Percentiles rank a stretch among this genome's conserved stretches.
Evolutionary conservation across 2,888 invertebrate genomes (phyloP).

Genomic region (Hipparchia sbordonii): DNA sequence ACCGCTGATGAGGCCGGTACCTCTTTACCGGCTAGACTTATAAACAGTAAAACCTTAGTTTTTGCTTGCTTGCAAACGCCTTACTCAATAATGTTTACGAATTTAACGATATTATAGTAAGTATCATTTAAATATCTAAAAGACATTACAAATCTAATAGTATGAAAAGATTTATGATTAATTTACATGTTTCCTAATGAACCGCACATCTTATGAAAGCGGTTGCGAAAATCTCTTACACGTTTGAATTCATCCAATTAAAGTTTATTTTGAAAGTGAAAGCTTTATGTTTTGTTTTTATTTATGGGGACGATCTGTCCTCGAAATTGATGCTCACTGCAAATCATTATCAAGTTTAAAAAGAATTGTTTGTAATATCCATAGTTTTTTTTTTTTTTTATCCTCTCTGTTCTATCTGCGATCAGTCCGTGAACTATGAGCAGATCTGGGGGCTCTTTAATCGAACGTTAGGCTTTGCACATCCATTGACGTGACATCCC

Average conservation of each 20-base stretch:
- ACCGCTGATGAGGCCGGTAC: conserved; percentile 41
- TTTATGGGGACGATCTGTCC: neutral
- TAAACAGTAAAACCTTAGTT: conserved; percentile 7
- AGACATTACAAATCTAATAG: conserved; percentile 6
- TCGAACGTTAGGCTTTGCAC: too few relatives aligned
- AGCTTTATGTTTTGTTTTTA: neutral
- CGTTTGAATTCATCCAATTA: neutral
- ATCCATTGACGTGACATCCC: too few relatives aligned
- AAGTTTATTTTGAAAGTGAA: conserved; percentile 1
- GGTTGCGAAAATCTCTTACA: neutral
- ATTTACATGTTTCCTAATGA: conserved; percentile 14
- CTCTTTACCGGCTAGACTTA: conserved; percentile 16
- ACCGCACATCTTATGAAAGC: conserved; percentile 10
- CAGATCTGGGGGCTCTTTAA: too few relatives aligned
- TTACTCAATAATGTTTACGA: neutral
- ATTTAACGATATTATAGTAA: neutral
- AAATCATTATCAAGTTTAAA: neutral
- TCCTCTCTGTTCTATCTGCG: too few relatives aligned
- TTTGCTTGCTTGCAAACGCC: conserved; percentile 11
- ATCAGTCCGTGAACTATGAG: too few relatives aligned
- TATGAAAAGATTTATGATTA: conserved; percentile 18
- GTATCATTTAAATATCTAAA: neutral
- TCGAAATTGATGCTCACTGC: neutral
- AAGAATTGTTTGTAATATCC: neutral
- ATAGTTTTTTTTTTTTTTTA: too few relatives aligned